Base-by-base conservation (phyloP, 2,888 invertebrate species). In the Hartigia nigra region DNA sequence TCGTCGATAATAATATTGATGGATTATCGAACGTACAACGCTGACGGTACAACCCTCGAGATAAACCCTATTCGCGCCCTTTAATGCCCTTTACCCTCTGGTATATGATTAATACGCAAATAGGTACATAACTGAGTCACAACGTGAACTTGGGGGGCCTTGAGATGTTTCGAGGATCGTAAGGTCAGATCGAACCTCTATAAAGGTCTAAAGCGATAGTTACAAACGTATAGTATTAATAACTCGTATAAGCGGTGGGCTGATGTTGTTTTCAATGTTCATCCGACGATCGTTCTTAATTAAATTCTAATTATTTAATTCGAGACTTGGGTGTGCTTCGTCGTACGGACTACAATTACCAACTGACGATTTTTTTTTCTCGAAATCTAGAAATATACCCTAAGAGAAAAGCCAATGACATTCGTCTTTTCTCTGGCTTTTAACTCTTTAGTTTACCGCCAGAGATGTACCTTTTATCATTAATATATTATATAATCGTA, bases 1-100 rank as follows among this genome's bases (percentile, higher is more conserved):
- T 77, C 70, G 32, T 72, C 14, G 70, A 35, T 34, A 32, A 72
- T 77, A 76, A 76, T 23, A 69, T 31, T 31, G 32, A 34, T 72
- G 23, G 34, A 34, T 72, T 72, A 34, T 55, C 72, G 72, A 34
- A 31, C 72, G 72, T 12, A 34, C 34, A 72, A 72, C 31, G 31
- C 72, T 72, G 72, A 31, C 72, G 72, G 31, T 72, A 72, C 32
- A 31, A 1, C 23, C 34, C 31, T 34, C 72, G 23, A 55, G 23
- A 55, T 55, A 55, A 55, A 55, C 23, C 55, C 23, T 55, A 55
- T 55, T 9, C 23, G 14, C 55, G 55, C 55, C 23, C 23, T 55
- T 55, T 55, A 55, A 55, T 55, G 55, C 55, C 55, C 55, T 55
- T 55, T 55, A 9, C 55, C 23, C 55, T 55, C 55, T 23, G 55